Evolutionary conservation across 2,797 vertebrate species (phyloP), one percentile per base, ranked within the genome.

Genomic region (Salarias fasciatus): DNA sequence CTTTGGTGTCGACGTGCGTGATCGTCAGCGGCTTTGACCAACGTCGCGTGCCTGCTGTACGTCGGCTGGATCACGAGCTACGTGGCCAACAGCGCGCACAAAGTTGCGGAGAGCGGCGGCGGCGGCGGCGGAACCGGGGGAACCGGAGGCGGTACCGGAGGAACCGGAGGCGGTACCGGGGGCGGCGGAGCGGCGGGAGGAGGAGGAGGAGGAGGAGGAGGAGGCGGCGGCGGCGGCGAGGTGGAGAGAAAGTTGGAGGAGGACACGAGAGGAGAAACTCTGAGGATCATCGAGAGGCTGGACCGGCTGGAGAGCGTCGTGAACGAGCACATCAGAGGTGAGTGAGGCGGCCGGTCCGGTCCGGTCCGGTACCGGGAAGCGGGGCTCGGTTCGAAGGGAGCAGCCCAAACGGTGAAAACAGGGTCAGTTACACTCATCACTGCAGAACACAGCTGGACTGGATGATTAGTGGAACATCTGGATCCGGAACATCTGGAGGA

Each of bases 31-130:
- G 96, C 63, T 95, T n/a, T 98, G 95, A 98, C 95, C 91, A 99
- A 99, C 89, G 95, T 99, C 84, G 92, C 96, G 67, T 98, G 96
- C 77, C 92, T 99, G 73, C 92, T 99, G 33, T 99, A 99, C 83
- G 95, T 97, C 87, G 96, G 96, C 68, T 99, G 97, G 96, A 96
- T 98, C 75, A 98, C 95, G 85, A 98, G 96, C 91, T 97, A 97
- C 74, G 95, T 98, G 76, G 94, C 95, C 80, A 96, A 94, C 73
- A 93, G 94, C 33, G 95, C 95, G 54, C 88, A 95, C 72, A 95
- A 95, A 93, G 95, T 94, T 70, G 91, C 94, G 77, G 94, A 86
- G 79, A 75, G 71, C 73, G 65, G 70, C 56, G 69, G 70, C 11
- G 83, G 38, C 8, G 52, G 28, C 11, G 65, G 38, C 11, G 72